A percentile compares a stretch with the other conserved stretches of the same genome.
These are phyloP conservation scores for Cinclus mexicanus DNA, from an alignment of 2,113 vertebrate species.

Conservation along the genomic window DNA sequence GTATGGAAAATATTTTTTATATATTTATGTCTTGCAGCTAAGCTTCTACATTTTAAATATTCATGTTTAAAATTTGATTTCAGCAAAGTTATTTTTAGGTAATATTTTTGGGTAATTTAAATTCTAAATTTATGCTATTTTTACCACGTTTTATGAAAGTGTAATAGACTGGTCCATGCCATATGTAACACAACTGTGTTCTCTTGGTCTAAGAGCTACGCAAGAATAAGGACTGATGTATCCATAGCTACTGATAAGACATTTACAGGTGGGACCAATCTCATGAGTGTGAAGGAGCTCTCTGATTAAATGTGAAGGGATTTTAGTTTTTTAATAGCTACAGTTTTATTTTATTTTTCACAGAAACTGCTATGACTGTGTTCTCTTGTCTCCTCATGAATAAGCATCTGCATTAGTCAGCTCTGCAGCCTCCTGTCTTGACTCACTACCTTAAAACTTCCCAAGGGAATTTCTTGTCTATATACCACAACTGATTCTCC, in stretches of 20 bases:
- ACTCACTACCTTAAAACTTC: conserved; percentile 27
- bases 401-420: conserved; percentile 15
- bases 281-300: not conserved
- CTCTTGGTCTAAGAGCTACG: not conserved
- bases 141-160: not conserved
- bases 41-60: not conserved
- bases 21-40: not conserved
- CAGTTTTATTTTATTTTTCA: not conserved
- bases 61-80: not conserved
- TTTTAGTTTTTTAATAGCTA: not conserved
- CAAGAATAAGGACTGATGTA: not conserved
- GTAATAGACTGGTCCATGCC: not conserved
- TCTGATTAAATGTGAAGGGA: not conserved
- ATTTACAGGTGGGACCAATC: not conserved
- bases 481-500: conserved; percentile 48
- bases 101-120: not conserved
- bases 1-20: not conserved
- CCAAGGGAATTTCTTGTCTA: conserved; percentile 45
- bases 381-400: not conserved
- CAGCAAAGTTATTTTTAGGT: not conserved
- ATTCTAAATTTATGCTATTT: conserved; percentile 4
- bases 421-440: not conserved
- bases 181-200: not conserved
- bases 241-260: conserved; percentile 2
- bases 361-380: not conserved